phyloP scores from a whole-genome alignment of 2,888 invertebrate species.

The Slavum lentiscoides region DNA sequence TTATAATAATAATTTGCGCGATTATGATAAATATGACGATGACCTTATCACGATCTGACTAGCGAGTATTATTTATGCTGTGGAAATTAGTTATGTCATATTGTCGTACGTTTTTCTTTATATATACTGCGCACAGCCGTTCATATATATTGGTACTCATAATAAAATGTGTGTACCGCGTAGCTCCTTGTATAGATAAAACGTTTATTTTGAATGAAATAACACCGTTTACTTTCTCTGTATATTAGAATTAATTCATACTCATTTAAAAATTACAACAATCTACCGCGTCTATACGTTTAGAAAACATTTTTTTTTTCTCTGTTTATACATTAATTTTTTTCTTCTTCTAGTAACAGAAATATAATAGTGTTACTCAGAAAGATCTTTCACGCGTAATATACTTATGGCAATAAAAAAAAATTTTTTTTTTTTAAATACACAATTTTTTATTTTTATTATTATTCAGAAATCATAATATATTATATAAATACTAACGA shows the following conservation, averaged over 20 bases:
- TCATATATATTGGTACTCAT: neutral
- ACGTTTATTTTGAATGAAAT: neutral
- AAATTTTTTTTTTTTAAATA: too few species aligned
- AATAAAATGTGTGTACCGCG: neutral
- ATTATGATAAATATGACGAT: neutral
- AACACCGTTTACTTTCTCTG: neutral
- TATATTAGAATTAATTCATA: neutral
- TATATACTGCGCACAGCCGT: too few species aligned
- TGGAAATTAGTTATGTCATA: conserved; percentile 2
- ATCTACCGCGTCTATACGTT: too few species aligned
- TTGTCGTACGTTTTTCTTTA: neutral
- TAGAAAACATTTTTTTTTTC: too few species aligned
- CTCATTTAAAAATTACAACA: neutral
- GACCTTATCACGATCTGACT: neutral
- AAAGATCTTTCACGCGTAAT: too few species aligned
- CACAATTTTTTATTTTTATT: too few species aligned
- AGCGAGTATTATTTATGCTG: neutral
- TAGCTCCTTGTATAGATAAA: neutral
- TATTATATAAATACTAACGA: too few species aligned
- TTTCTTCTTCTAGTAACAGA: too few species aligned
- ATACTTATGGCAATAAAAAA: too few species aligned
- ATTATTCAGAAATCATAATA: too few species aligned
- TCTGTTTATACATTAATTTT: too few species aligned
- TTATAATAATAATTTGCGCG: neutral
- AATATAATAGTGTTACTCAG: too few species aligned